Evolutionary conservation across 2,888 invertebrate species (phyloP), one percentile per base, ranked within the genome.

Genomic region (Stenurella melanura): DNA sequence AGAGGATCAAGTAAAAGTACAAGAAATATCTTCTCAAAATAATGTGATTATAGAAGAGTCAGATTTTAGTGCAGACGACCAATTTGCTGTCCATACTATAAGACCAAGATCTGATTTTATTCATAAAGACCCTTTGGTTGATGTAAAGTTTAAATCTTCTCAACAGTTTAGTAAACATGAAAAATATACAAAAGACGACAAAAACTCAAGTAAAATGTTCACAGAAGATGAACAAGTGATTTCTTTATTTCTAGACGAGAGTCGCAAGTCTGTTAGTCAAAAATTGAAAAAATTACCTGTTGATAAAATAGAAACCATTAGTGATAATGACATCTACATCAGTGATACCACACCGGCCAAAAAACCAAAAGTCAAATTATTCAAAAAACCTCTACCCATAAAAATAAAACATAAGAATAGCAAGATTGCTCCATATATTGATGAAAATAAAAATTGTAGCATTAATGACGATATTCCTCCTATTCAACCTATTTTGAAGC

Each of bases 341-440:
- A 76, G 78, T 12, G 73, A 78, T n/a, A 11, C 69, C 17, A 72
- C 76, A 19, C 61, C 71, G 10, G 10, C n/a, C 34, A 11, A 15
- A 50, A 69, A 68, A 9, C 4, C 70, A 66, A 50, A 71, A 42
- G n/a, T 6, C 12, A 64, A 54, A 9, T 64, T 19, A 21, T 64
- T 83, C 21, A 83, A 78, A 50, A 81, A 83, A 73, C 83, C 84
- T 57, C 64, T 84, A 56, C 78, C 79, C 2, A 80, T 85, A 17
- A 78, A 56, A 57, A 69, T 79, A 21, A 42, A n/a, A 18, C 11
- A 75, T 50, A 50, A 70, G 64, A 71, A 34, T 18, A 12, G 10
- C 12, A 6, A 58, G 61, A 67, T 9, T 30, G 56, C 1, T 57
- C 2, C 18, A 19, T 18, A 1, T 19, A 12, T 54, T 10, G 10